Evolutionary conservation across 2,888 invertebrate genomes (phyloP).

Genomic region (Pseudolycoriella hygida): DNA sequence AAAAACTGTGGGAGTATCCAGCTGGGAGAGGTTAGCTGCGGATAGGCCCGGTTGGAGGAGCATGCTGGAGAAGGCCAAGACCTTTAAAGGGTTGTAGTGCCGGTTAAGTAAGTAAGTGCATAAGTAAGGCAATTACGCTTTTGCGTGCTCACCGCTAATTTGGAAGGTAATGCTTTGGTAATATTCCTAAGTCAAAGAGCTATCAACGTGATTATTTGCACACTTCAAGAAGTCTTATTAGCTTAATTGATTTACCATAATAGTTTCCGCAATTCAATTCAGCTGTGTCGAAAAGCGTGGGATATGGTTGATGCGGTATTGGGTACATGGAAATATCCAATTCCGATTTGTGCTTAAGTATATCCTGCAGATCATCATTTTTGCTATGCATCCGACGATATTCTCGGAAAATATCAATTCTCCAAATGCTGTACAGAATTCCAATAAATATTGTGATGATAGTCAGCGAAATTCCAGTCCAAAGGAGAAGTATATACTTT

Average conservation of each 20-base stretch:
- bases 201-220: no score
- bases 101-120: no score
- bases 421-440: background rate
- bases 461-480: background rate
- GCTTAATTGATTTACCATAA: background rate
- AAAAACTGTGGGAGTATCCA: no score
- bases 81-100: no score
- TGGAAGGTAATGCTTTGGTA: no score
- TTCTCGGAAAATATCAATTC: background rate
- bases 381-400: background rate
- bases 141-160: no score
- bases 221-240: no score
- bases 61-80: no score
- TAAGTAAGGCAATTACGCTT: no score
- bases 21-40: no score
- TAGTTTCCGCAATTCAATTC: background rate
- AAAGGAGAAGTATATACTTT: background rate
- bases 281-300: background rate
- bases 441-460: background rate
- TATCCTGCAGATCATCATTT: background rate
- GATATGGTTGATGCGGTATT: background rate
- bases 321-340: background rate
- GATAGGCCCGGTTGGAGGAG: no score
- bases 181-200: no score
- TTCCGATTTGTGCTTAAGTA: background rate